Evolutionary conservation across 2,888 invertebrate species (phyloP).

Genomic region (Cephonodes hylas): DNA sequence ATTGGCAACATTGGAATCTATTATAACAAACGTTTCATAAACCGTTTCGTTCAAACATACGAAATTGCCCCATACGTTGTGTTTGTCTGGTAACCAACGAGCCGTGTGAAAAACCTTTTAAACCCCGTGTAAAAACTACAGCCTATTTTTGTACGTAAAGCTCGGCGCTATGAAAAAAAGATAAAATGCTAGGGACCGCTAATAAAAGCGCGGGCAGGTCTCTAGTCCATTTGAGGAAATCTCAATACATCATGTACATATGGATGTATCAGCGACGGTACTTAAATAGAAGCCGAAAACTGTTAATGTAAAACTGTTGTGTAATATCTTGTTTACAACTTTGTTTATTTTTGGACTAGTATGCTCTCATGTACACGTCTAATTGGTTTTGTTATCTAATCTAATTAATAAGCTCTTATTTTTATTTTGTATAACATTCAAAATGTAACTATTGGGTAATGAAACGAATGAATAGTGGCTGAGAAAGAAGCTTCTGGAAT

Average conservation of each 20-base stretch:
- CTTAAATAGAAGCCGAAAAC: no score
- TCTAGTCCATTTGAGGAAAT: background rate
- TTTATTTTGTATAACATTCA: no score
- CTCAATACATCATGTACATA: no score
- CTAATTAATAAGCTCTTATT: no score
- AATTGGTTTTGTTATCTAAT: no score
- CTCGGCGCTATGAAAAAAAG: slow-evolving; percentile 4
- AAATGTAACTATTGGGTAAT: no score
- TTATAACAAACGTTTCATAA: slow-evolving; percentile 1
- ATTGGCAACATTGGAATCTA: background rate
- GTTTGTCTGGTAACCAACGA: slow-evolving; percentile 6
- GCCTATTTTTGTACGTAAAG: slow-evolving; percentile 5
- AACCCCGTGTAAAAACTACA: slow-evolving; percentile 1
- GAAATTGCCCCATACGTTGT: background rate
- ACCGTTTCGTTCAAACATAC: slow-evolving; percentile 4
- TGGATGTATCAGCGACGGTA: no score
- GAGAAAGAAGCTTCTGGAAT: background rate
- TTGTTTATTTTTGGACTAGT: no score
- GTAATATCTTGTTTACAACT: no score
- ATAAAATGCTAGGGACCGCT: slow-evolving; percentile 4
- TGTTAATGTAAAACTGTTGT: no score
- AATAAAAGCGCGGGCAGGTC: slow-evolving; percentile 12
- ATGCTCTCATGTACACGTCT: no score
- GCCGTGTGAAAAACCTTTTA: slow-evolving; percentile 1
- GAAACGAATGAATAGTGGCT: background rate